Base-by-base conservation (phyloP, 2,888 invertebrate genomes). In the Parnassius apollo region DNA sequence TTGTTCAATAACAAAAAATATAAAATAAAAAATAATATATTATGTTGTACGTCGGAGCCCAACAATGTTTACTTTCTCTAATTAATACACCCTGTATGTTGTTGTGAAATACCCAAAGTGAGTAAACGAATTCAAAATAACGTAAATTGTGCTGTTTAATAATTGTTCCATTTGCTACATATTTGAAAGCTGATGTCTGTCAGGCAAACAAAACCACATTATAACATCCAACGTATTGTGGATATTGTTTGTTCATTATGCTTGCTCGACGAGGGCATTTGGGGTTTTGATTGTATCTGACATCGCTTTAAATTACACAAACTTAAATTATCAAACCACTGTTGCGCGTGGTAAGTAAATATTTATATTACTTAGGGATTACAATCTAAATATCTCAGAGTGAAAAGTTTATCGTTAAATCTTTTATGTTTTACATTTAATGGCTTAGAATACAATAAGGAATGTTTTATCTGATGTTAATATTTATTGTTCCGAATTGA, bases 201-300 rank as follows among this genome's bases (percentile, higher is more conserved):
- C n/a, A 56, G 9, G 2, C 56, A 35, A 48, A 48, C 22, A 56
- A 49, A 46, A 56, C 55, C 56, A 35, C 46, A 48, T 13, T 25
- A 25, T 56, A 56, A 25, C 44, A 48, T 56, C n/a, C 11, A 56
- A 48, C 35, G 35, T 12, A 48, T n/a, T 48, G 46, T 48, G 35
- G 46, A 56, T 56, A 48, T 46, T 56, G 48, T 56, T 56, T 56
- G 46, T 9, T 9, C 35, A 48, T 56, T 48, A 35, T 7, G 35
- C n/a, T n/a, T 35, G 48, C 35, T 48, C 9, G 48, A 48, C n/a
- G 2, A 48, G 9, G 35, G 18, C 46, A 48, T 56, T 48, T 56
- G 56, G 48, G 56, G 56, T 56, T 56, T 56, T n/a, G 46, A 11
- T n/a, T 56, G 48, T 22, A 48, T 22, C 35, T n/a, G 56, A 35